These are phyloP conservation scores for Gila orcuttii DNA, from an alignment of 2,113 vertebrate genomes.

Conservation along the genomic window DNA sequence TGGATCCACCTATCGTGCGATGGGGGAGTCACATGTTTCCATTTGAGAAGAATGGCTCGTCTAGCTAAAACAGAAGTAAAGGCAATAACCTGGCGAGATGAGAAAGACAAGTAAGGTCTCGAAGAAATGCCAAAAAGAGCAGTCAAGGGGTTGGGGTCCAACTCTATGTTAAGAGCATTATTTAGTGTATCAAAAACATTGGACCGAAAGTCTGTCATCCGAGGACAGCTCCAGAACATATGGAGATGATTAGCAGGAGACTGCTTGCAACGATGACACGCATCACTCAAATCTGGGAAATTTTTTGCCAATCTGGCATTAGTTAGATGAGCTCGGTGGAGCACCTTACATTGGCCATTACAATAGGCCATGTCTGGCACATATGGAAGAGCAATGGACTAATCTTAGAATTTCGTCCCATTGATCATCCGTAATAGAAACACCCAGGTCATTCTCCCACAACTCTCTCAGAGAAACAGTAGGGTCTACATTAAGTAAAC, in stretches of 20 bases:
- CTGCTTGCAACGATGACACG: neutral
- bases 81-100: too few species aligned
- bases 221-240: neutral
- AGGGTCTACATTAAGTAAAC: neutral
- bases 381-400: neutral
- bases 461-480: neutral
- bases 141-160: too few species aligned
- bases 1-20: neutral
- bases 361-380: neutral
- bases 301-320: neutral
- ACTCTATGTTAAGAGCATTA: neutral
- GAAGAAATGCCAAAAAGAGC: too few species aligned
- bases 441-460: neutral
- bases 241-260: neutral
- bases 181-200: neutral
- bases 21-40: neutral
- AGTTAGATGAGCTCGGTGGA: neutral
- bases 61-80: too few species aligned
- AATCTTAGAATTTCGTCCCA: neutral
- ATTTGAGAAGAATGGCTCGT: neutral
- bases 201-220: neutral
- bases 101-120: too few species aligned
- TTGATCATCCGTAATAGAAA: neutral
- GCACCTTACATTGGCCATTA: neutral
- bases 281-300: neutral